Base-by-base conservation (phyloP, 2,888 invertebrate species). In the Mimachlamys varia region DNA sequence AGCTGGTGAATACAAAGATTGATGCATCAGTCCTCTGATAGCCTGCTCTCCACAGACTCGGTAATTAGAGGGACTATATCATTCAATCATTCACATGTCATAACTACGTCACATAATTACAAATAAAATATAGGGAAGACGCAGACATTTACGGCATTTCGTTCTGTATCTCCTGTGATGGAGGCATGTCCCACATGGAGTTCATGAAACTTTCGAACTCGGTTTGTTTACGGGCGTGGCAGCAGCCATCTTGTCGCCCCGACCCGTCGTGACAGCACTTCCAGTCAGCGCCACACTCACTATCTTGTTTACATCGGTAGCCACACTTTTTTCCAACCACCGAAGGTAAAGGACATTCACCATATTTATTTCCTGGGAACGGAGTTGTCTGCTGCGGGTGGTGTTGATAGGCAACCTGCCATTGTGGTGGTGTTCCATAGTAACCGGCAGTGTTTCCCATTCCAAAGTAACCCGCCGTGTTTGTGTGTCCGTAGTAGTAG, bases 141-240 rank as follows among this genome's bases (percentile, higher is more conserved):
- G 19, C 19, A 53, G 17, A 22, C n/a, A 10, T 33, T 76, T 22
- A 76, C 76, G 76, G 76, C 76, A 76, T 76, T 76, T 76, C 76
- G 15, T 76, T 76, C 76, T 76, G 76, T 76, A 76, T 76, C 33
- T 76, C 76, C 33, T 76, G 76, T 76, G 76, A 76, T 76, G 76
- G 76, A 76, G 76, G 76, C 76, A 33, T 76, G 27, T 76, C 76
- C 76, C 76, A 76, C 27, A 33, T 10, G 13, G 27, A 76, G 4
- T 7, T 76, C 76, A 76, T 76, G 15, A 76, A 76, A 15, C 76
- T 76, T 33, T 76, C 76, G 3, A 76, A 12, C 12, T 76, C 27
- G 0, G 76, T 76, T 76, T 27, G 76, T 76, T 33, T 27, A 10
- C 76, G 76, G 22, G 76, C 76, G 27, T 76, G 76, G 22, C 76